Evolutionary conservation across 1,140 invertebrate genomes (phyloP).

Genomic region (Saccostrea echinata): DNA sequence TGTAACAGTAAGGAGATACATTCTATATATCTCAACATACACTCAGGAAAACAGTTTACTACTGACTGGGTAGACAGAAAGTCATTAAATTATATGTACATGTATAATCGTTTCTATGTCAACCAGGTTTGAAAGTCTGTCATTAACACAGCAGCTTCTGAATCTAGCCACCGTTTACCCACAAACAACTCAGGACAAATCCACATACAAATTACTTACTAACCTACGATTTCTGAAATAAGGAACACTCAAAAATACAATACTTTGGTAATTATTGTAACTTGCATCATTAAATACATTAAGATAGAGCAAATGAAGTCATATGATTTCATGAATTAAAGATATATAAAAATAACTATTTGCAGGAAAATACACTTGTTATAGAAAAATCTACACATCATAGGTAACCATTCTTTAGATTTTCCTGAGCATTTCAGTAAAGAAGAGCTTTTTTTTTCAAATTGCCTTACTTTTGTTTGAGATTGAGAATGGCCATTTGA

Average conservation of each 20-base stretch:
- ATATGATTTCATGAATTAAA: background rate
- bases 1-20: too few species aligned
- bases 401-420: background rate
- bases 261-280: background rate
- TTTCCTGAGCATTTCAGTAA: background rate
- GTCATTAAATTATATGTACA: too few species aligned
- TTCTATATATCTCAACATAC: too few species aligned
- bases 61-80: too few species aligned
- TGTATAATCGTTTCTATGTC: too few species aligned
- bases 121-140: too few species aligned
- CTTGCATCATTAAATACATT: background rate
- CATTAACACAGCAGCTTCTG: too few species aligned
- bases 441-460: background rate
- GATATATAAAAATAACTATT: too few species aligned
- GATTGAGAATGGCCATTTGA: constrained; percentile 75
- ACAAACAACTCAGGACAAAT: background rate
- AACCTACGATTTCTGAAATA: constrained; percentile 34
- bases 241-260: background rate
- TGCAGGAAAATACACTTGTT: too few species aligned
- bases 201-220: constrained; percentile 13
- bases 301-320: background rate
- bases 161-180: background rate
- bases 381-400: too few species aligned
- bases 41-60: too few species aligned
- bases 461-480: constrained; percentile 69